These are phyloP conservation scores for Hippoglossus stenolepis DNA, from an alignment of 2,113 vertebrate species.

Conservation along the genomic window DNA sequence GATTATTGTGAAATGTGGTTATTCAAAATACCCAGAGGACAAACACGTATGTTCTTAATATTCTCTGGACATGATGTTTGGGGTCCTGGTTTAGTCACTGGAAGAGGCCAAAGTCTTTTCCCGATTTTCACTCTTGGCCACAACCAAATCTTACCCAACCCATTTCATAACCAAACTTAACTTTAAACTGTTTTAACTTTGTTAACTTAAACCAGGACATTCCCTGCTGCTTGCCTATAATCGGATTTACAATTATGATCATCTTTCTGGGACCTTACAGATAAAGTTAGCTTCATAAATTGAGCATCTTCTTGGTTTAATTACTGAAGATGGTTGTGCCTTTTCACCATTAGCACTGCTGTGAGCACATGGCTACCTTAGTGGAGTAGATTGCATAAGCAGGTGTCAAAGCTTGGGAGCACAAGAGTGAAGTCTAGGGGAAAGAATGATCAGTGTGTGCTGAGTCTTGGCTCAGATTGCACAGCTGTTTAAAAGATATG, in stretches of 20 bases:
- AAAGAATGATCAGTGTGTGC: slow-evolving; percentile 78
- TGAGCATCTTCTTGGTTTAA: slow-evolving; percentile 19
- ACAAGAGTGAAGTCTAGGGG: slow-evolving; percentile 46
- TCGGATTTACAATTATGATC: neutral
- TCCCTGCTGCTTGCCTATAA: neutral
- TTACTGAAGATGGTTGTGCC: slow-evolving; percentile 12
- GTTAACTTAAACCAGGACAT: neutral
- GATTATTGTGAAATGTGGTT: neutral
- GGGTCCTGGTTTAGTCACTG: neutral
- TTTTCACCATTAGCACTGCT: slow-evolving; percentile 12
- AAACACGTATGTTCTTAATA: neutral
- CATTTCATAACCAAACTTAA: neutral
- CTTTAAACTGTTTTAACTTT: neutral
- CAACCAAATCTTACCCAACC: neutral
- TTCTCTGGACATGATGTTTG: neutral
- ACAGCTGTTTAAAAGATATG: slow-evolving; percentile 80
- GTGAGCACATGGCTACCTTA: slow-evolving; percentile 56
- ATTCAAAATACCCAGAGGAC: neutral
- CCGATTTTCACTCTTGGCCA: neutral
- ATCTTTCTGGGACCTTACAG: too few species aligned
- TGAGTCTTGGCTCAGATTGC: slow-evolving; percentile 56
- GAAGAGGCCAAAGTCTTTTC: neutral
- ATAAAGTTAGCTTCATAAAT: neutral
- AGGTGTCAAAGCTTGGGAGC: slow-evolving; percentile 76
- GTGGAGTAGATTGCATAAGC: slow-evolving; percentile 67